These are phyloP conservation scores for Coreoperca whiteheadi DNA, from an alignment of 2,113 vertebrate species.

Conservation along the genomic window DNA sequence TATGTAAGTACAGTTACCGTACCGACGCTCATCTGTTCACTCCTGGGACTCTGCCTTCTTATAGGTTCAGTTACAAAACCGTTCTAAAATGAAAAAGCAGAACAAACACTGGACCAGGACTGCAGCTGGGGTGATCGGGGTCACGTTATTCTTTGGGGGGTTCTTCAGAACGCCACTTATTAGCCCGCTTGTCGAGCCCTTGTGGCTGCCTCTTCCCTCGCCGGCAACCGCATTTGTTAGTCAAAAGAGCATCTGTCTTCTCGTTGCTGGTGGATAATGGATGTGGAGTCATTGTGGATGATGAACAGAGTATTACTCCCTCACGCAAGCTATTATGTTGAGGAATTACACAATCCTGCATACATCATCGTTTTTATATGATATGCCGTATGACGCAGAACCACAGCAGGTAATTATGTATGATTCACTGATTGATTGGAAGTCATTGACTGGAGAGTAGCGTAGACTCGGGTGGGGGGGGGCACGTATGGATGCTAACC, in stretches of 20 bases:
- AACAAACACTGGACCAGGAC: not conserved
- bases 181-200: conserved; percentile 23
- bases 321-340: not conserved
- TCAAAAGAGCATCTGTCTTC: conserved; percentile 60
- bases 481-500: too few species aligned
- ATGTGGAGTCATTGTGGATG: not conserved
- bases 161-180: conserved; percentile 10
- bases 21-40: not conserved
- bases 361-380: conserved; percentile 17
- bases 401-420: not conserved
- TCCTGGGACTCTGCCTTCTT: not conserved
- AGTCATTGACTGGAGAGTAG: not conserved
- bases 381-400: not conserved
- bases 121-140: not conserved
- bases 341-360: conserved; percentile 14
- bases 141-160: not conserved
- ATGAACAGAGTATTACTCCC: conserved; percentile 12
- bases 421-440: not conserved
- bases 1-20: not conserved
- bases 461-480: too few species aligned
- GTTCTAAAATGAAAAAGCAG: not conserved
- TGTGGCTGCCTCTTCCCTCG: not conserved
- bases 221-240: conserved; percentile 63
- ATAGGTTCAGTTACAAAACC: not conserved
- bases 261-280: not conserved